phyloP scores from a whole-genome alignment of 2,797 vertebrate species.

The Distichodus sexfasciatus region DNA sequence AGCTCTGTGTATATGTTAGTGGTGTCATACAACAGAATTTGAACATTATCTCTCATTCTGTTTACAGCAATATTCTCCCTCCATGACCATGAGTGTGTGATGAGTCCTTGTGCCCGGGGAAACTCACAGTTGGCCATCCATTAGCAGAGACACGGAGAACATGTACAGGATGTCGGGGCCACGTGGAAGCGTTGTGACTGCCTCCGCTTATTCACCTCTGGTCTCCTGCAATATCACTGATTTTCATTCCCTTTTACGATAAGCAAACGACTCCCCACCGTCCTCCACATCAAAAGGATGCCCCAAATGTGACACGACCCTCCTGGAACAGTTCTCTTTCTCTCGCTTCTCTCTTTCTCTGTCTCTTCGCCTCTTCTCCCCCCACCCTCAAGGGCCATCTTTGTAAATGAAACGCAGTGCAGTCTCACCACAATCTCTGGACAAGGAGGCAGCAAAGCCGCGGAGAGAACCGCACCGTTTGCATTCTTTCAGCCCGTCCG shows the following conservation, averaged over 20 bases:
- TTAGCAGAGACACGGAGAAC: slow-evolving; percentile 40
- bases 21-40: no score
- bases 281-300: slow-evolving; percentile 16
- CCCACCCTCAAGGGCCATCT: slow-evolving; percentile 21
- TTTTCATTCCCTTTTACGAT: slow-evolving; percentile 68
- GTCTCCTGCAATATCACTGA: slow-evolving; percentile 51
- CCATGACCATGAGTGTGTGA: slow-evolving; percentile 99
- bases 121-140: slow-evolving; percentile 47
- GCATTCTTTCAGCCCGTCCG: slow-evolving; percentile 20
- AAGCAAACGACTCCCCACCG: slow-evolving; percentile 27
- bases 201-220: slow-evolving; percentile 41
- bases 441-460: background rate
- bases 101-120: slow-evolving; percentile 84
- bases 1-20: no score
- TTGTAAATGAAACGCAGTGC: slow-evolving; percentile 36
- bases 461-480: slow-evolving; percentile 35
- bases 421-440: slow-evolving; percentile 36
- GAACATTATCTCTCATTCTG: slow-evolving; percentile 48
- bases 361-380: background rate
- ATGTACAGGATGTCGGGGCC: slow-evolving; percentile 59
- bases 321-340: slow-evolving; percentile 20
- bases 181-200: slow-evolving; percentile 41
- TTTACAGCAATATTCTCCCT: slow-evolving; percentile 91
- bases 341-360: background rate
- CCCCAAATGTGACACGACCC: slow-evolving; percentile 34